phyloP scores from a whole-genome alignment of 2,113 vertebrate genomes.

The Hipposideros armiger region DNA sequence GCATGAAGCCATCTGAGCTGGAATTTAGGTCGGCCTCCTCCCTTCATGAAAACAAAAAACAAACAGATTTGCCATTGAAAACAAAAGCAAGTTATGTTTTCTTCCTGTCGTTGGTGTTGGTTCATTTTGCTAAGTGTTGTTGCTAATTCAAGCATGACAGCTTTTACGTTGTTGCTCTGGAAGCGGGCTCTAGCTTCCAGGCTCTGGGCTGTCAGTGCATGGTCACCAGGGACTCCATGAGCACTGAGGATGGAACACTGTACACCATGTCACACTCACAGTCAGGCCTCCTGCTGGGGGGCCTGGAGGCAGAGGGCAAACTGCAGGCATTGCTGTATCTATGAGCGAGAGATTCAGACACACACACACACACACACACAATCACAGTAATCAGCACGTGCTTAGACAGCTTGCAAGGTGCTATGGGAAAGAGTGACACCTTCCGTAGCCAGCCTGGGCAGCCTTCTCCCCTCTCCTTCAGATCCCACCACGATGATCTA shows the following conservation, averaged over 20 bases:
- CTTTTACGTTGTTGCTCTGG: constrained; percentile 39
- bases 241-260: background rate
- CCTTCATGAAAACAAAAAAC: constrained; percentile 62
- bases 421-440: background rate
- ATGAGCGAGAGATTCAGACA: background rate
- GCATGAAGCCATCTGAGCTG: constrained; percentile 63
- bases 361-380: too few species aligned
- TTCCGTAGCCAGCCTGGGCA: background rate
- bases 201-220: too few species aligned
- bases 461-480: background rate
- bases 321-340: background rate
- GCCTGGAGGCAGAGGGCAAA: background rate
- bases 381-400: background rate
- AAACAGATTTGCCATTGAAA: background rate
- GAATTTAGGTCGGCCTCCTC: constrained; percentile 77
- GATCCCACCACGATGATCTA: background rate
- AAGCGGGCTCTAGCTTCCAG: background rate
- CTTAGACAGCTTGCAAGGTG: background rate
- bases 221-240: background rate
- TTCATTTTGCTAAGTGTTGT: constrained; percentile 71
- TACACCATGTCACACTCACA: background rate
- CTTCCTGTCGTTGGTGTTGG: constrained; percentile 36
- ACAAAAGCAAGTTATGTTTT: background rate
- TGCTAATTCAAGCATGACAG: constrained; percentile 43
- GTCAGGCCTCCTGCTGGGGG: too few species aligned